Percentiles rank a stretch among this genome's conserved stretches.
These are phyloP conservation scores for Xestia sexstrigata DNA, from an alignment of 2,888 invertebrate genomes.

Conservation along the genomic window DNA sequence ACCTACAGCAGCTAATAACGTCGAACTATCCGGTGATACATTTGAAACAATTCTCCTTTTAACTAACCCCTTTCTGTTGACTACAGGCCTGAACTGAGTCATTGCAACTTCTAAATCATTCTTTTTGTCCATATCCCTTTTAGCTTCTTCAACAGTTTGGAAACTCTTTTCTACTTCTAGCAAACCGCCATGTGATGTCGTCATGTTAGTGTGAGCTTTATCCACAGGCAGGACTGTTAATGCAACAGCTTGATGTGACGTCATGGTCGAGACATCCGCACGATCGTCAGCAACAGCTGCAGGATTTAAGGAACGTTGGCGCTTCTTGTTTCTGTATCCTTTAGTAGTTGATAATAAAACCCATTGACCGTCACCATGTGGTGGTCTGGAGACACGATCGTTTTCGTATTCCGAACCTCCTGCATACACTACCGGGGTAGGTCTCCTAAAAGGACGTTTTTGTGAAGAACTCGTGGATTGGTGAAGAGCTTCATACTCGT, in stretches of 20 bases:
- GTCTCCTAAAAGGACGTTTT: slow-evolving; percentile 83
- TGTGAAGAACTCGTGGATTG: slow-evolving; percentile 75
- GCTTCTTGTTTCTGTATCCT: slow-evolving; percentile 92
- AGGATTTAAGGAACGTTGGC: slow-evolving; percentile 83
- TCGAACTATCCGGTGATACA: slow-evolving; percentile 89
- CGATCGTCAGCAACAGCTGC: slow-evolving; percentile 71
- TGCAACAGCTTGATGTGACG: slow-evolving; percentile 90
- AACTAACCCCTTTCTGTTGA: slow-evolving; percentile 78
- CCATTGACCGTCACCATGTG: slow-evolving; percentile 94
- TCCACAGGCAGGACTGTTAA: slow-evolving; percentile 94
- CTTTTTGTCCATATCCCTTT: slow-evolving; percentile 83
- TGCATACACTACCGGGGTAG: slow-evolving; percentile 88
- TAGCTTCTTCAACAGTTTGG: slow-evolving; percentile 92
- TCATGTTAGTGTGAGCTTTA: slow-evolving; percentile 91
- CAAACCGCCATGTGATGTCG: slow-evolving; percentile 93
- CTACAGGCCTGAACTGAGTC: slow-evolving; percentile 77
- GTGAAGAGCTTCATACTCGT: slow-evolving; percentile 86
- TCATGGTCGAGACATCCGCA: slow-evolving; percentile 77
- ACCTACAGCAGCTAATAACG: slow-evolving; percentile 93
- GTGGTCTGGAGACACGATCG: slow-evolving; percentile 91
- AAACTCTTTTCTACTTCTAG: slow-evolving; percentile 94
- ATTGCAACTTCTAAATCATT: slow-evolving; percentile 79
- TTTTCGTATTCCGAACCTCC: slow-evolving; percentile 82
- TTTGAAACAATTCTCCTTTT: slow-evolving; percentile 81
- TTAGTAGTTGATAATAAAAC: slow-evolving; percentile 94